A percentile compares a stretch with the other conserved stretches of the same genome.
Evolutionary conservation across 1,140 invertebrate genomes (phyloP).

Genomic region (Asobara japonica): DNA sequence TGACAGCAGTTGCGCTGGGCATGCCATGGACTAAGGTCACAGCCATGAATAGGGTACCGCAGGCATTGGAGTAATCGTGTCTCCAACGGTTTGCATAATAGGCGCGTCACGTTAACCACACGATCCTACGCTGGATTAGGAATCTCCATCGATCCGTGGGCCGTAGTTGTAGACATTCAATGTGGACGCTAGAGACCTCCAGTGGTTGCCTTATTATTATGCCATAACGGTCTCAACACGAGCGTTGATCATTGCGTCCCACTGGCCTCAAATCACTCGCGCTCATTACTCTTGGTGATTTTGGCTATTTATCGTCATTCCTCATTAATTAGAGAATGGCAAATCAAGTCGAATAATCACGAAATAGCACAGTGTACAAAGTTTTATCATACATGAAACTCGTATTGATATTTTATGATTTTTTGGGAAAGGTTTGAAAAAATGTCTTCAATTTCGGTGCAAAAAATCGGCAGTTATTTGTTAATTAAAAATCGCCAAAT

Average conservation of each 20-base stretch:
- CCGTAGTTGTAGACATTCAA: background rate
- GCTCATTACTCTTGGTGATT: background rate
- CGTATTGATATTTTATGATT: too few relatives aligned
- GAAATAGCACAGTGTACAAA: too few relatives aligned
- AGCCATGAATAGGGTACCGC: constrained; percentile 3
- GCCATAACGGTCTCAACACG: constrained; percentile 11
- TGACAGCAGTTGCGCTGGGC: background rate
- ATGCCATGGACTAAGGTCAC: background rate
- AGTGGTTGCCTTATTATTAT: constrained; percentile 5
- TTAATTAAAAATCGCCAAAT: too few relatives aligned
- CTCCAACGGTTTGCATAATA: constrained; percentile 15
- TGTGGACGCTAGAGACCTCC: background rate
- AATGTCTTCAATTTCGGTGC: too few relatives aligned
- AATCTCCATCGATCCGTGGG: constrained; percentile 10
- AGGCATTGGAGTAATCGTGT: background rate
- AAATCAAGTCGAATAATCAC: too few relatives aligned
- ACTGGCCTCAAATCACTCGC: background rate
- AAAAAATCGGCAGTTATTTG: too few relatives aligned
- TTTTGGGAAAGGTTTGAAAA: too few relatives aligned
- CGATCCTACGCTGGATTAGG: constrained; percentile 13
- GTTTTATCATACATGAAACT: too few relatives aligned
- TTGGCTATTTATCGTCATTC: background rate
- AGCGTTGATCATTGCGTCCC: constrained; percentile 5
- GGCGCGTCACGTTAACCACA: constrained; percentile 5
- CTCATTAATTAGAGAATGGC: too few relatives aligned